These are phyloP conservation scores for Sebastes hubbsi DNA, from an alignment of 2,797 vertebrate species.

Conservation along the genomic window DNA sequence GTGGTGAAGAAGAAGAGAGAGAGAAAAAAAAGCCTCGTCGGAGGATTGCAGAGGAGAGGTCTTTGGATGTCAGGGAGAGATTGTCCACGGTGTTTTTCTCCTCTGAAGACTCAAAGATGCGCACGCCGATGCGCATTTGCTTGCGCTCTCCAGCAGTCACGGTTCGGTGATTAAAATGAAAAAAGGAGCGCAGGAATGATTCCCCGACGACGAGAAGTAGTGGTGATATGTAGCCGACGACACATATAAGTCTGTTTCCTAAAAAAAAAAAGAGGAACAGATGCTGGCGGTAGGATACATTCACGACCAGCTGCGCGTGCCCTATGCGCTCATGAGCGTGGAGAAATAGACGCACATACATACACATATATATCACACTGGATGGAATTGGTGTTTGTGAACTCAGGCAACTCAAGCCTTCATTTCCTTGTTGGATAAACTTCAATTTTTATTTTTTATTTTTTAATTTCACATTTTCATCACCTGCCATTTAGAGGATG, in stretches of 20 bases:
- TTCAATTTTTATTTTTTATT: not conserved
- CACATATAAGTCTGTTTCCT: constrained; percentile 42
- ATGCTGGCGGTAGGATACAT: constrained; percentile 65
- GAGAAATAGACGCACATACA: not conserved
- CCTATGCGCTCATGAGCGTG: constrained; percentile 63
- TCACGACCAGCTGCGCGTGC: constrained; percentile 68
- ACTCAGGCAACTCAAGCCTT: not conserved
- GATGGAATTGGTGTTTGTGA: constrained; percentile 20
- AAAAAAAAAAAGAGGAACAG: constrained; percentile 36
- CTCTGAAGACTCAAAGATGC: constrained; percentile 77
- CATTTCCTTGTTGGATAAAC: not conserved
- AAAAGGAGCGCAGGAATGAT: constrained; percentile 62
- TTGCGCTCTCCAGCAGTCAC: constrained; percentile 55
- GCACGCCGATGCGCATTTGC: constrained; percentile 77
- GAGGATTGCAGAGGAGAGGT: constrained; percentile 77
- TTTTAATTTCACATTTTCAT: not conserved
- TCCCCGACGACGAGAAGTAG: constrained; percentile 41
- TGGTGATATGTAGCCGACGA: constrained; percentile 23
- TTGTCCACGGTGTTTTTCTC: constrained; percentile 71
- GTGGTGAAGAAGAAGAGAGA: not conserved
- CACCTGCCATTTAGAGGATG: not conserved
- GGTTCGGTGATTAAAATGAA: constrained; percentile 63
- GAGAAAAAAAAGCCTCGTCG: constrained; percentile 61
- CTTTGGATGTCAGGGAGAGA: constrained; percentile 78
- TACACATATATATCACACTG: not conserved